Conservation (phyloP, 2,113 vertebrate genomes). For the Deroptyus accipitrinus region DNA sequence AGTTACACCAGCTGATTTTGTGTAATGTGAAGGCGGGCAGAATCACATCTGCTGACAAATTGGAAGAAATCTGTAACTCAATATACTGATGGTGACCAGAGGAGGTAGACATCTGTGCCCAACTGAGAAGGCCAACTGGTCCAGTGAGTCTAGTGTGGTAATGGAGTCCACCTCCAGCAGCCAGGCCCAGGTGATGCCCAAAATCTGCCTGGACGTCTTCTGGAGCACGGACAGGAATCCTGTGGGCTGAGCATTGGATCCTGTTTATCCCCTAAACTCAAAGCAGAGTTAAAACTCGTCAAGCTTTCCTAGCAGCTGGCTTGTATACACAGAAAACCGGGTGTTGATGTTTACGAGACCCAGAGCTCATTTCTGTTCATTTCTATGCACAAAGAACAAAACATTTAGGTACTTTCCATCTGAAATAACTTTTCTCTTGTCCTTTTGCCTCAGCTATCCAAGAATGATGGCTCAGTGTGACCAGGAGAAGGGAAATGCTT, state of each 20-base stretch:
- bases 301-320: background rate
- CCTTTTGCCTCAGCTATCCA: background rate
- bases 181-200: background rate
- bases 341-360: background rate
- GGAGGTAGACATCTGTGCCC: background rate
- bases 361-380: background rate
- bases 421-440: slow-evolving; percentile 3
- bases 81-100: background rate
- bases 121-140: fast-evolving
- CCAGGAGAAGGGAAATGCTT: slow-evolving; percentile 19
- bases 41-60: background rate
- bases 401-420: slow-evolving; percentile 4
- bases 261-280: background rate
- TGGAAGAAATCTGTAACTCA: background rate
- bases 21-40: background rate
- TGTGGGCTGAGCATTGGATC: background rate
- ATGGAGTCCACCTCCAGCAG: background rate
- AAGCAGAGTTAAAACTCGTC: background rate
- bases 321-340: background rate
- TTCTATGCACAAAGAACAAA: slow-evolving; percentile 2
- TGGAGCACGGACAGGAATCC: background rate
- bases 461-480: background rate
- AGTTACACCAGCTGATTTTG: background rate
- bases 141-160: background rate
- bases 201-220: background rate